Conservation (phyloP, 2,888 invertebrate genomes). For the Cataglyphis livida region DNA sequence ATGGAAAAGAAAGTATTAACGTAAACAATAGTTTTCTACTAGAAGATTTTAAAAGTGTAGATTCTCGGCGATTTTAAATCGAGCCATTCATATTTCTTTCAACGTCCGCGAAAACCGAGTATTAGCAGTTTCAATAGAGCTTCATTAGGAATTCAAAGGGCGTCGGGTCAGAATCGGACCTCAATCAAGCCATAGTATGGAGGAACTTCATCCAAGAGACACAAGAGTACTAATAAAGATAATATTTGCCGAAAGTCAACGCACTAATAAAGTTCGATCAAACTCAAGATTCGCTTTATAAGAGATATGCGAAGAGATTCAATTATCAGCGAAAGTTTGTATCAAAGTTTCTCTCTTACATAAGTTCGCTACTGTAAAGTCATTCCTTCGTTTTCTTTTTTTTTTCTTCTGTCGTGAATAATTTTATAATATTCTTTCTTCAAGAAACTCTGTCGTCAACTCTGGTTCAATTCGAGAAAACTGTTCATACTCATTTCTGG, state of each 20-base stretch:
- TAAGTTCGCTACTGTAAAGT: constrained; percentile 2
- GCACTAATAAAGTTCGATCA: constrained; percentile 44
- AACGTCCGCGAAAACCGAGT: constrained; percentile 17
- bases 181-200: constrained; percentile 27
- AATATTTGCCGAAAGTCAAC: constrained; percentile 40
- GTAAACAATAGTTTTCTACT: constrained; percentile 7
- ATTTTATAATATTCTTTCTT: constrained; percentile 22
- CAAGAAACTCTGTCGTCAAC: background rate
- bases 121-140: constrained; percentile 44
- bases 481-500: background rate
- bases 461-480: background rate
- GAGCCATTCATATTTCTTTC: constrained; percentile 31
- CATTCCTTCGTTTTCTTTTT: constrained; percentile 13
- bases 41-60: constrained; percentile 3
- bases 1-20: background rate
- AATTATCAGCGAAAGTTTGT: constrained; percentile 35
- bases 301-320: constrained; percentile 28
- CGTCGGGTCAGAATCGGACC: constrained; percentile 20
- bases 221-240: constrained; percentile 45
- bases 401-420: background rate
- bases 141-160: constrained; percentile 36
- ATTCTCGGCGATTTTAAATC: constrained; percentile 15
- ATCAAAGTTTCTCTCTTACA: constrained; percentile 10
- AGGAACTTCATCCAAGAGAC: constrained; percentile 28
- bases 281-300: constrained; percentile 29